A percentile compares a stretch with the other conserved stretches of the same genome.
These are phyloP conservation scores for Drosophila pseudotakahashii DNA, from an alignment of 2,888 invertebrate species.

Conservation along the genomic window DNA sequence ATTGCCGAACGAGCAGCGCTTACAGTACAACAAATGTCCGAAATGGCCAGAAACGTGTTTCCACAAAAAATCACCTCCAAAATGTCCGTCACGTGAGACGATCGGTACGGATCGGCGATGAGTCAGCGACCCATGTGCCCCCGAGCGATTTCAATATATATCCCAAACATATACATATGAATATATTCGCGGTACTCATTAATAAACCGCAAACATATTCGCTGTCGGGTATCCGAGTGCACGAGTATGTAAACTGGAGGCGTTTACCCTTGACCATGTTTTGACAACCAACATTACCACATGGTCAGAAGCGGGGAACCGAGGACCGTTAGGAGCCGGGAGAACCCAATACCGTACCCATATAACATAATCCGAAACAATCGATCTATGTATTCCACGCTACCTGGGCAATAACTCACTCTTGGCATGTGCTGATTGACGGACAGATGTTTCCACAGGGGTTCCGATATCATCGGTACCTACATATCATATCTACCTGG, in stretches of 20 bases:
- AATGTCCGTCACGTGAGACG: conserved; percentile 55
- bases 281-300: conserved; percentile 39
- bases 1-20: conserved; percentile 36
- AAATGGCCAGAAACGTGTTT: conserved; percentile 60
- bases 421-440: conserved; percentile 50
- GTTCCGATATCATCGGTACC: not conserved
- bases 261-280: conserved; percentile 70
- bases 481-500: conserved; percentile 43
- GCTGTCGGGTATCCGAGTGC: conserved; percentile 10
- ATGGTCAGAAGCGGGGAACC: conserved; percentile 13
- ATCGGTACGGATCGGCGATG: conserved; percentile 30
- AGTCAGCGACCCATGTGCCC: conserved; percentile 56
- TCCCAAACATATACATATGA: not conserved
- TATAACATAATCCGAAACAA: conserved; percentile 13
- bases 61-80: conserved; percentile 45
- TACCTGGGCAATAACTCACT: conserved; percentile 49
- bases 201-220: conserved; percentile 41
- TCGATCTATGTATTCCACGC: conserved; percentile 12
- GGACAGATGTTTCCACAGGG: conserved; percentile 43
- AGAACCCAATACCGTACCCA: not conserved
- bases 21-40: conserved; percentile 31
- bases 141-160: conserved; percentile 36
- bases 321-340: conserved; percentile 52
- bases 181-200: conserved; percentile 32
- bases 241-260: conserved; percentile 8